Evolutionary conservation across 1,140 invertebrate genomes (phyloP).

Genomic region (Halesus radiatus): DNA sequence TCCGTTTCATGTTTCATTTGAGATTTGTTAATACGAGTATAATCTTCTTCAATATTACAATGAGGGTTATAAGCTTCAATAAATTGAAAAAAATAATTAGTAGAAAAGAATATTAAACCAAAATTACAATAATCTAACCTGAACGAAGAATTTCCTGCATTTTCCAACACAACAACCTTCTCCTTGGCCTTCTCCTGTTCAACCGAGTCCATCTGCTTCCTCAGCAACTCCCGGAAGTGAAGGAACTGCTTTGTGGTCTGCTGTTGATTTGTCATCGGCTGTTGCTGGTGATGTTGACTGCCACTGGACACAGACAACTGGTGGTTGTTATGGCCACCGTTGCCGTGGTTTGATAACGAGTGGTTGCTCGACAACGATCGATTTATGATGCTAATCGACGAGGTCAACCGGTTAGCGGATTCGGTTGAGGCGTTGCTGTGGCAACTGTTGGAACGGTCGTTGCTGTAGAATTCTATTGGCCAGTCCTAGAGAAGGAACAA

Average conservation of each 20-base stretch:
- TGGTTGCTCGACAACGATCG: background rate
- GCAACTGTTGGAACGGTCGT: slow-evolving; percentile 52
- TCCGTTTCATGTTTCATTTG: too few species aligned
- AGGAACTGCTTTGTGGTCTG: slow-evolving; percentile 52
- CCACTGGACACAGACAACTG: background rate
- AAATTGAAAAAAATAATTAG: too few species aligned
- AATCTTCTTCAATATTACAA: too few species aligned
- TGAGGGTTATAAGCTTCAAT: too few species aligned
- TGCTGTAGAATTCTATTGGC: slow-evolving; percentile 46
- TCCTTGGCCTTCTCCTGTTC: slow-evolving; percentile 7
- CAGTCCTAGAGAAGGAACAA: slow-evolving; percentile 45
- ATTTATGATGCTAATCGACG: background rate
- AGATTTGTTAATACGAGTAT: too few species aligned
- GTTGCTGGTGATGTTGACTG: background rate
- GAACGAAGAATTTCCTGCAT: background rate
- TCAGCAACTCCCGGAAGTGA: slow-evolving; percentile 63
- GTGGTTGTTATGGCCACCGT: background rate
- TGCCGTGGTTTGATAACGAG: background rate
- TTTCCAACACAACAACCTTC: background rate
- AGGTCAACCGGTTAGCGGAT: background rate
- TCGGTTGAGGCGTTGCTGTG: slow-evolving; percentile 37
- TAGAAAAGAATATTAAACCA: too few species aligned
- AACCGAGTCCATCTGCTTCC: slow-evolving; percentile 59
- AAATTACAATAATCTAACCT: background rate
- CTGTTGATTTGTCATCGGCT: slow-evolving; percentile 13